Evolutionary conservation across 2,113 vertebrate species (phyloP), one percentile per base, ranked within the genome.

Genomic region (Notarius quadriscutis): DNA sequence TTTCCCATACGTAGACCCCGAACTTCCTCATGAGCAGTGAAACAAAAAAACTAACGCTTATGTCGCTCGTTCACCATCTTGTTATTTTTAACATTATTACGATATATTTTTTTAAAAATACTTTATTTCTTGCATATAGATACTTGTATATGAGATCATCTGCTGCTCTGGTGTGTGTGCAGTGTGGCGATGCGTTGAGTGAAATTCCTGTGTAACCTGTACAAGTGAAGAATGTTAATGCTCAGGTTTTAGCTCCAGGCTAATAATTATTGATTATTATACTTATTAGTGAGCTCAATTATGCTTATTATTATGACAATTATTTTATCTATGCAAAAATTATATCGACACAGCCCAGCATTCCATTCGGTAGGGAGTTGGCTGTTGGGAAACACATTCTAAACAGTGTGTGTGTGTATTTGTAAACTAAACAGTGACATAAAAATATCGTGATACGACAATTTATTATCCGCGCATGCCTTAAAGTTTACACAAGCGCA

Each of bases 241-340:
- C 12, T 20, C 4, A 55, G 15, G 15, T 30, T 53, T 71, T 51
- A 17, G 12, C 81, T 53, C 5, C 48, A 10, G 65, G 50, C 67
- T 74, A 72, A 74, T 20, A 84, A 84, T 83, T 65, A 67, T 48
- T 3, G 4, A 62, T 83, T 7, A 69, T 83, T 53, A 83, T 14
- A 50, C 25, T 83, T 25, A 83, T 53, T 83, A 69, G 3, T 12
- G 4, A 22, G 12, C 17, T 67, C 12, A 83, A 83, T 83, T 83
- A 63, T n/a, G 10, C 12, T 83, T 10, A 63, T 82, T 10, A 63
- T 82, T 82, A 65, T 7, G 50, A 65, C 62, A 65, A 83, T 83
- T 65, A 83, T 83, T 25, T n/a, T 63, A 41, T 65, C 51, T 4
- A 41, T 51, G 10, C 48, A 51, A 25, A 5, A 50, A 25, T 50